Conservation (phyloP, 2,888 invertebrate genomes). For the Papilio protenor region DNA sequence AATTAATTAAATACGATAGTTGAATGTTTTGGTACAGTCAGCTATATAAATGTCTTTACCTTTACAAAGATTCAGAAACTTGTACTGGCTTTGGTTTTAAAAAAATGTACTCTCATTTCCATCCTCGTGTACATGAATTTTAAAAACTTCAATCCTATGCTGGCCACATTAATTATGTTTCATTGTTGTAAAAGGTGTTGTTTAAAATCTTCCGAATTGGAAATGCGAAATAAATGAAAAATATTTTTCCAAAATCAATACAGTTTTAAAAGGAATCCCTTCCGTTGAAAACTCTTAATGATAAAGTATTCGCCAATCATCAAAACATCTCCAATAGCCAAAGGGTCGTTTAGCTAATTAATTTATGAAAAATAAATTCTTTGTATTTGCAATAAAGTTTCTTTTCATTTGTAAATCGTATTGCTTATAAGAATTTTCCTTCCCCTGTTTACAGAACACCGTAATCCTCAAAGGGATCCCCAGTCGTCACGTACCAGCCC, state of each 20-base stretch:
- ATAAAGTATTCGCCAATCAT: slow-evolving; percentile 67
- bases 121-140: no score
- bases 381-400: slow-evolving; percentile 45
- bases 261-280: slow-evolving; percentile 27
- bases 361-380: slow-evolving; percentile 49
- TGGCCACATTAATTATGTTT: background rate
- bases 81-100: no score
- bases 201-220: background rate
- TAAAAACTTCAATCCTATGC: background rate
- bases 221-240: background rate
- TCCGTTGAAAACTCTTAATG: slow-evolving; percentile 55
- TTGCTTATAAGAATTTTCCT: slow-evolving; percentile 55
- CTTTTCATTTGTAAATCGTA: slow-evolving; percentile 47
- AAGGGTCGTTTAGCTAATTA: slow-evolving; percentile 50
- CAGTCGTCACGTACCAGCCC: slow-evolving; percentile 53
- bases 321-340: slow-evolving; percentile 68
- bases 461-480: slow-evolving; percentile 57
- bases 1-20: background rate
- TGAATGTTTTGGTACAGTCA: background rate
- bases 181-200: background rate
- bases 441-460: slow-evolving; percentile 66
- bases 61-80: no score
- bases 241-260: slow-evolving; percentile 1
- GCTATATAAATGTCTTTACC: no score
- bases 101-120: no score